Base-by-base conservation (phyloP, 1,140 invertebrate species). In the Spodoptera frugiperda region DNA sequence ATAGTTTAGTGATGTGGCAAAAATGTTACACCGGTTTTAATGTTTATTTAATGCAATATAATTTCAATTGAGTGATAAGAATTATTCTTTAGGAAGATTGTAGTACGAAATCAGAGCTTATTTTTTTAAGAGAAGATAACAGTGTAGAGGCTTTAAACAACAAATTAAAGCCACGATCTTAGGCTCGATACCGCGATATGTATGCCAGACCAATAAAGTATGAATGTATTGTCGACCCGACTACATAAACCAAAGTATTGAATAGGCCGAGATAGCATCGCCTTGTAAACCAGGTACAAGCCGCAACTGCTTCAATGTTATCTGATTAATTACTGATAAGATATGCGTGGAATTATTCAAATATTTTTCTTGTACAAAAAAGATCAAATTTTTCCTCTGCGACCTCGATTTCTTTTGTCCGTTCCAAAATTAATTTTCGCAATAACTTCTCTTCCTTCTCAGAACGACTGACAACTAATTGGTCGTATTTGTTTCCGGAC, bases 291-390 rank as follows among this genome's bases (percentile, higher is more conserved):
- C 67, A 53, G 30, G 46, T 21, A 53, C 67, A 70, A 53, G 46
- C 67, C n/a, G n/a, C 46, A 30, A 70, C 48, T 15, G 59, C 33
- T 70, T 15, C 67, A 51, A 70, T 33, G 25, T 70, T 51, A 70
- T 70, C 67, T 70, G 48, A 70, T 70, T 51, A 70, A 70, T 70
- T 70, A 39, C 67, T 54, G 67, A 70, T 68, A 68, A 68, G 65
- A 68, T 70, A 70, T n/a, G 21, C 48, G 33, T n/a, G 19, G 21
- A 67, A 48, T 67, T 48, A 48, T 21, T 49, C 63, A 67, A 67
- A 49, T 19, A 67, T 67, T 48, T 48, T 49, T 5, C 46, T n/a
- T 44, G n/a, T 17, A 65, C n/a, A 11, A 21, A 11, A 21, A 49
- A 67, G 46, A 67, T 67, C 44, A 49, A 67, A 53, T 68, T 68